A percentile compares a stretch with the other conserved stretches of the same genome.
phyloP scores from a whole-genome alignment of 1,140 invertebrate species.

The Rhopalosiphum padi region DNA sequence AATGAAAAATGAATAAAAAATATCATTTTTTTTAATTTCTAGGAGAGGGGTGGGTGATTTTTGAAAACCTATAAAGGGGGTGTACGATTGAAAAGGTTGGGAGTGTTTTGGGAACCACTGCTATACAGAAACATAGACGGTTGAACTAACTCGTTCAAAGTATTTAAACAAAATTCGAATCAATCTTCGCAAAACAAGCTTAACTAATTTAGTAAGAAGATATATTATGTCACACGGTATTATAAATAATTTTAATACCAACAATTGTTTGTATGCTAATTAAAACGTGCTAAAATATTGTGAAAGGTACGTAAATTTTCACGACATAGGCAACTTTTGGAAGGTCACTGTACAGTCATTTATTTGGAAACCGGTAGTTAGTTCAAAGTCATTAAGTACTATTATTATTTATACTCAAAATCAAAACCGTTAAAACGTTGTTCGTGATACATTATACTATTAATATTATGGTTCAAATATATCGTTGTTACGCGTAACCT shows the following conservation, averaged over 20 bases:
- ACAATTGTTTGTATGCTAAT: no score
- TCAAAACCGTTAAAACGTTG: background rate
- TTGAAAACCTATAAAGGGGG: no score
- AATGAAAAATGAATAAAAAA: no score
- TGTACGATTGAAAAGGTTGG: no score
- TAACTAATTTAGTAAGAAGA: no score
- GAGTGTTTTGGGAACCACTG: no score
- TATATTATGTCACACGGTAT: no score
- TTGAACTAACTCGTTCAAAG: background rate
- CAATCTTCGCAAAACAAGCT: no score
- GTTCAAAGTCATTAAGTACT: background rate
- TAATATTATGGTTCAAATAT: background rate
- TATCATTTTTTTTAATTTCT: no score
- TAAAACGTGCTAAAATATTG: background rate
- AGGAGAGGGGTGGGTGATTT: no score
- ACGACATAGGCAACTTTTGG: background rate
- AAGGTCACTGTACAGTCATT: background rate
- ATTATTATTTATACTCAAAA: background rate
- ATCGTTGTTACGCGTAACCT: background rate
- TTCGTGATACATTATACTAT: background rate
- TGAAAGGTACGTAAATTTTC: background rate
- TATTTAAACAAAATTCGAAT: no score
- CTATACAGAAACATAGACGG: background rate
- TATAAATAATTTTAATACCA: background rate
- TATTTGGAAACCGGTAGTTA: background rate